These are phyloP conservation scores for Illadopsis cleaveri DNA, from an alignment of 2,113 vertebrate genomes.

Conservation along the genomic window DNA sequence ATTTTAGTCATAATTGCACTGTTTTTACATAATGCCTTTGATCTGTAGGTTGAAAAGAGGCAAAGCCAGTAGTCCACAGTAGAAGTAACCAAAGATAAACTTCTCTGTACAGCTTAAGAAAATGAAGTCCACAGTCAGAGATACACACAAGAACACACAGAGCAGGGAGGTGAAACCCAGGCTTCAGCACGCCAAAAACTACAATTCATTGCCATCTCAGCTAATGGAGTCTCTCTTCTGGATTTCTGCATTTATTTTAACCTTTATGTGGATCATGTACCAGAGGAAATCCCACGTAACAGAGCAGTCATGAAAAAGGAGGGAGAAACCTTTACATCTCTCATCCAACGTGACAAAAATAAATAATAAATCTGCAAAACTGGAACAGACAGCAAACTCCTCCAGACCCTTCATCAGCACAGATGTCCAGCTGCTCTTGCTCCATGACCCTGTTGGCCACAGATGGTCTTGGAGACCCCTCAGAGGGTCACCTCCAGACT, in stretches of 20 bases:
- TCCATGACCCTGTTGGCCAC: background rate
- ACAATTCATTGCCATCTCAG: background rate
- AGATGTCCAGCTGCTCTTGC: background rate
- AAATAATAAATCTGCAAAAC: background rate
- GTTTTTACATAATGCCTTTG: constrained; percentile 10
- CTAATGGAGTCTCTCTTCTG: background rate
- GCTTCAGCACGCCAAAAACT: background rate
- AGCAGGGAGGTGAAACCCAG: background rate
- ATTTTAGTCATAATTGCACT: constrained; percentile 42
- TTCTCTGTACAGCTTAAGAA: background rate
- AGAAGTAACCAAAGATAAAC: constrained; percentile 12
- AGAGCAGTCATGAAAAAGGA: background rate
- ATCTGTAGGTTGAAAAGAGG: constrained; percentile 34
- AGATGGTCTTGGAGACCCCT: background rate
- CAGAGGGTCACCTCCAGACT: background rate
- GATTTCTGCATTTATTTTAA: background rate
- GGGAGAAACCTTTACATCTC: background rate
- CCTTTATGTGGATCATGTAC: background rate
- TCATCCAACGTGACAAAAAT: background rate
- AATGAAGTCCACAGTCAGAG: background rate
- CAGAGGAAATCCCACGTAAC: background rate
- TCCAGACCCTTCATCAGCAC: background rate
- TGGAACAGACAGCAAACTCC: background rate
- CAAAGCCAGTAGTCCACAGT: constrained; percentile 43
- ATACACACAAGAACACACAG: background rate